Percentiles rank a stretch among this genome's conserved stretches.
Conservation (phyloP, 2,888 invertebrate genomes). For the Lasioglossum morio region DNA sequence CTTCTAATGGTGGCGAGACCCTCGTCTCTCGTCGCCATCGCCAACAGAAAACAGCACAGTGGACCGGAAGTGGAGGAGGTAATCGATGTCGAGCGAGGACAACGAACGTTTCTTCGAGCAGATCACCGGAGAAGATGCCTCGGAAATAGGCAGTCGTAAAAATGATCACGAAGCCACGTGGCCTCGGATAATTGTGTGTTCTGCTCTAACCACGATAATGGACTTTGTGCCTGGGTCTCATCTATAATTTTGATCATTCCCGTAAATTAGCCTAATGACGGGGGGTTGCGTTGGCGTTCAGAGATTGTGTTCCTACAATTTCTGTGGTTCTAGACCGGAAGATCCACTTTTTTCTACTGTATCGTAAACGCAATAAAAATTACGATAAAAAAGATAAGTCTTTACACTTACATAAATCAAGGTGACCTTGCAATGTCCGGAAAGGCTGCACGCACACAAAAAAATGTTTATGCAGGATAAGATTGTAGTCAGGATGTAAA, state of each 20-base stretch:
- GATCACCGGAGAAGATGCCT: neutral
- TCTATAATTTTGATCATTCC: constrained; percentile 41
- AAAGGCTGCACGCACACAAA: neutral
- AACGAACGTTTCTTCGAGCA: neutral
- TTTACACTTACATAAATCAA: neutral
- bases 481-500: no score
- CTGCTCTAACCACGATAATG: neutral
- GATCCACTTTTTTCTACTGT: neutral
- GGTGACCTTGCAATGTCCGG: neutral
- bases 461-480: no score
- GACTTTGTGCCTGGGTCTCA: constrained; percentile 17
- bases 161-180: constrained; percentile 45
- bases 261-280: constrained; percentile 22
- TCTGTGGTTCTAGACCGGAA: neutral
- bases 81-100: neutral
- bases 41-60: neutral
- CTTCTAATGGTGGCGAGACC: neutral
- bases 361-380: neutral
- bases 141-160: constrained; percentile 2
- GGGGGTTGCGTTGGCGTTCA: neutral
- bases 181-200: constrained; percentile 53
- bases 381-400: no score
- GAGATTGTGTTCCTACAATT: neutral
- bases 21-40: constrained; percentile 14
- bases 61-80: constrained; percentile 30